These are phyloP conservation scores for Oryctolagus cuniculus DNA, from an alignment of 2,113 vertebrate species.

Conservation along the genomic window DNA sequence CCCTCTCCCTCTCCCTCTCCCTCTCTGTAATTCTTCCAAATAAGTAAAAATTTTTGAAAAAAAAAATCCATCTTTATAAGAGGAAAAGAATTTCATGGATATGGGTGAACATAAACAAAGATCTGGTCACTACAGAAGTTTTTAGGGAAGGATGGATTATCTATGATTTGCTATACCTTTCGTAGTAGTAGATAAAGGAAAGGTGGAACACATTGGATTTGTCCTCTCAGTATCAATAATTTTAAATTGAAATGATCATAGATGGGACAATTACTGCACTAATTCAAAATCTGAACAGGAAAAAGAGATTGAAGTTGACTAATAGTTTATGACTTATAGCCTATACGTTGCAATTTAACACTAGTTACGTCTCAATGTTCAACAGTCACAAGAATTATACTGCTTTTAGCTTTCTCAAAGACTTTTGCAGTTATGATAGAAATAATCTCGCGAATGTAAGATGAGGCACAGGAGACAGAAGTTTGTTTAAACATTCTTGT, in stretches of 20 bases:
- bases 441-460: constrained; percentile 25
- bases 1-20: no score
- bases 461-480: neutral
- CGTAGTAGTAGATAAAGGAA: neutral
- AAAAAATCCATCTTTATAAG: no score
- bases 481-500: neutral
- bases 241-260: neutral
- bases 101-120: neutral
- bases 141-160: neutral
- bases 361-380: neutral
- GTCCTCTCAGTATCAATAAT: neutral
- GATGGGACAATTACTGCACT: neutral
- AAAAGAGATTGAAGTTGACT: neutral
- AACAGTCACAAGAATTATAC: neutral
- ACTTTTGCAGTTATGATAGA: neutral
- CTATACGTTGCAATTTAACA: neutral
- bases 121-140: neutral
- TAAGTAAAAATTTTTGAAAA: no score
- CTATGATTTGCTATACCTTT: neutral
- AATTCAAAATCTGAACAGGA: neutral
- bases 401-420: neutral
- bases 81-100: neutral
- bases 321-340: neutral
- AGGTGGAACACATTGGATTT: neutral
- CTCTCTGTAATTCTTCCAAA: no score